Evolutionary conservation across 2,888 invertebrate genomes (phyloP).

Genomic region (Brachynemurus nebulosus): DNA sequence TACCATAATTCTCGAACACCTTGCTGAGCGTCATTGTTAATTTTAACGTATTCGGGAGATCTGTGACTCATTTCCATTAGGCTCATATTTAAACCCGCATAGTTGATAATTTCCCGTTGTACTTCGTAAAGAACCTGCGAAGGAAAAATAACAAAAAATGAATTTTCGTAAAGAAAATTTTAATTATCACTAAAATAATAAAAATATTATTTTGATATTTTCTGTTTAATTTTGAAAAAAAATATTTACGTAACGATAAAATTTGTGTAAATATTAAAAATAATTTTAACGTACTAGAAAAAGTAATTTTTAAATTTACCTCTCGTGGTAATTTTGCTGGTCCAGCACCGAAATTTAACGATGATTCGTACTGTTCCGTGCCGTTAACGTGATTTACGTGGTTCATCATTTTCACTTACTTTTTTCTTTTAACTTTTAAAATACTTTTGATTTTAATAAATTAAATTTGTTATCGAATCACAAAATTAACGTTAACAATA

Average conservation of each 20-base stretch:
- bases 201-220: too few relatives aligned
- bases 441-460: too few relatives aligned
- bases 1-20: constrained; percentile 51
- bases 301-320: too few relatives aligned
- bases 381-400: too few relatives aligned
- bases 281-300: too few relatives aligned
- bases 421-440: too few relatives aligned
- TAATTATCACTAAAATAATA: neutral
- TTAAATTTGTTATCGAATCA: too few relatives aligned
- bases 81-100: constrained; percentile 69
- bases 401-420: too few relatives aligned
- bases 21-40: constrained; percentile 53
- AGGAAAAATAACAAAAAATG: constrained; percentile 23
- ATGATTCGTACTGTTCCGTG: too few relatives aligned
- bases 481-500: too few relatives aligned
- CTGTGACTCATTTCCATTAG: constrained; percentile 93
- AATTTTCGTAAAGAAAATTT: neutral
- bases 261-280: too few relatives aligned
- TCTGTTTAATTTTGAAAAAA: neutral
- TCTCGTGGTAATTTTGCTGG: constrained; percentile 88
- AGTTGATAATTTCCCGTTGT: constrained; percentile 68
- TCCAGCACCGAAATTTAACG: constrained; percentile 80
- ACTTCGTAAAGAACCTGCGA: constrained; percentile 75
- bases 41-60: constrained; percentile 66
- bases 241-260: too few relatives aligned